phyloP scores from a whole-genome alignment of 2,113 vertebrate genomes.

The Salvelinus sp. region DNA sequence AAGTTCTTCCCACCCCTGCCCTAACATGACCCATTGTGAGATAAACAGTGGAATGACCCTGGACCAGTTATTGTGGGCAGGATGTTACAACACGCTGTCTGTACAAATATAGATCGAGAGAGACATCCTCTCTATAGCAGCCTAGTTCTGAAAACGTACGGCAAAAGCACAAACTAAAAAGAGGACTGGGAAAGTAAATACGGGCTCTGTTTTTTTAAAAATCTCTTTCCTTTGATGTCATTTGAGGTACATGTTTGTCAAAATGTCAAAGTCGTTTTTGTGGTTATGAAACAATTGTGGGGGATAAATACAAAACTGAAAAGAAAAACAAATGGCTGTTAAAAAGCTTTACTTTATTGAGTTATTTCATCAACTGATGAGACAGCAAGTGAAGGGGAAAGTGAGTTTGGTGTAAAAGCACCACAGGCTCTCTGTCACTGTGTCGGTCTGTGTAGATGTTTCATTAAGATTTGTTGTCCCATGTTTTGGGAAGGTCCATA shows the following conservation, averaged over 20 bases:
- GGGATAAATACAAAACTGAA: constrained; percentile 52
- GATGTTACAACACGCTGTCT: constrained; percentile 35
- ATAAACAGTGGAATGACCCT: constrained; percentile 24
- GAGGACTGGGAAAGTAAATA: constrained; percentile 53
- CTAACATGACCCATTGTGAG: constrained; percentile 5
- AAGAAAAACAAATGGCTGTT: constrained; percentile 69
- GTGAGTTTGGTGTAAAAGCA: constrained; percentile 25
- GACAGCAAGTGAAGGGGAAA: constrained; percentile 47
- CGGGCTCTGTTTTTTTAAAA: constrained; percentile 40
- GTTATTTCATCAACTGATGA: constrained; percentile 62
- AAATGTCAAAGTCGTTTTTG: constrained; percentile 75
- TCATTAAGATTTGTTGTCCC: constrained; percentile 37
- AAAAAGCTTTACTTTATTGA: constrained; percentile 77
- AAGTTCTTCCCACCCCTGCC: constrained; percentile 20
- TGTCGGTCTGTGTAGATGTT: constrained; percentile 51
- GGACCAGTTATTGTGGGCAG: constrained; percentile 38
- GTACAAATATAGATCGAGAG: constrained; percentile 40
- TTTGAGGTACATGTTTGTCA: constrained; percentile 76
- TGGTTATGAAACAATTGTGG: constrained; percentile 69
- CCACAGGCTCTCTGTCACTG: constrained; percentile 45
- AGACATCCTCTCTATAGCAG: constrained; percentile 25
- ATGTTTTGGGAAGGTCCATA: constrained; percentile 24
- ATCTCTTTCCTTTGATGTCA: constrained; percentile 71
- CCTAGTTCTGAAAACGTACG: constrained; percentile 56
- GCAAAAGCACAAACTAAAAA: constrained; percentile 68